Conservation (phyloP, 1,140 invertebrate genomes). For the Zaprionus africanus region DNA sequence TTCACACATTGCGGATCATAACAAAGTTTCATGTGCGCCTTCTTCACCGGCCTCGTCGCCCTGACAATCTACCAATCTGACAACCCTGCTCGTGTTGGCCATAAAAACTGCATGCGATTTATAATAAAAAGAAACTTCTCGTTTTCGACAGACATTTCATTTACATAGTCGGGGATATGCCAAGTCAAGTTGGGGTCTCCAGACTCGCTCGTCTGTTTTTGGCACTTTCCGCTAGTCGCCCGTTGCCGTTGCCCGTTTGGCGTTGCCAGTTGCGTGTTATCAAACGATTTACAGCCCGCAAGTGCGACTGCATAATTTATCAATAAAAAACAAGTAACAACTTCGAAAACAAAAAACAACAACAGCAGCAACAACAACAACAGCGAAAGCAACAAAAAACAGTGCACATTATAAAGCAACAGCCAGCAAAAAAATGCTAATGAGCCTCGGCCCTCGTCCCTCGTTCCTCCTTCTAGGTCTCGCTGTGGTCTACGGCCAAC, state of each 20-base stretch:
- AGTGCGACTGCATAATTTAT: conserved; percentile 81
- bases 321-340: conserved; percentile 70
- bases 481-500: conserved; percentile 64
- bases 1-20: background rate
- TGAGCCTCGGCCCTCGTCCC: conserved; percentile 48
- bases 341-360: conserved; percentile 7
- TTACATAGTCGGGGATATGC: conserved; percentile 48
- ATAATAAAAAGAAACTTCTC: conserved; percentile 18
- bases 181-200: background rate
- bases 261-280: conserved; percentile 69
- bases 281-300: conserved; percentile 79
- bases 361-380: conserved; percentile 8
- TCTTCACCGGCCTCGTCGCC: background rate
- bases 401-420: conserved; percentile 61
- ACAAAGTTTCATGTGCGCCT: background rate
- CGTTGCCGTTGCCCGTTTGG: background rate
- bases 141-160: conserved; percentile 54
- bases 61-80: conserved; percentile 13
- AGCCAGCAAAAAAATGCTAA: conserved; percentile 73
- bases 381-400: conserved; percentile 11
- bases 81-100: conserved; percentile 24
- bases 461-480: conserved; percentile 18
- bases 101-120: conserved; percentile 32
- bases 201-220: conserved; percentile 49
- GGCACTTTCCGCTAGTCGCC: conserved; percentile 69